Evolutionary conservation across 2,113 vertebrate species (phyloP), one percentile per base, ranked within the genome.

Genomic region (Mus pahari): DNA sequence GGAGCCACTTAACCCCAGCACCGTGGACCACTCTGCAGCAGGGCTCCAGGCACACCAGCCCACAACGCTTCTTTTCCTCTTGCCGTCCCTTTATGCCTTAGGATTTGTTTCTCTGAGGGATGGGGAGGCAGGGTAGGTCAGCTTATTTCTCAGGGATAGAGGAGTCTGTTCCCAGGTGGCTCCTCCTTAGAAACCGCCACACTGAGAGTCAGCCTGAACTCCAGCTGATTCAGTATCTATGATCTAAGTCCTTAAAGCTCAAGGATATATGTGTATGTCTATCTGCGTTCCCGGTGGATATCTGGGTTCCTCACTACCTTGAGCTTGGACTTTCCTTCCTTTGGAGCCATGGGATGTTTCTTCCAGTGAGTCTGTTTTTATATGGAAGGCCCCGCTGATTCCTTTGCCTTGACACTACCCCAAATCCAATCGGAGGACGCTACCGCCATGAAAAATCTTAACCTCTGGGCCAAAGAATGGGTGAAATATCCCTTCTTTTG

Each of bases 1-100:
- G 96, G 88, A 96, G 62, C 95, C 92, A 95, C 77, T 97, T 97
- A 92, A 71, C 75, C 91, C 89, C 89, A 90, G 79, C 68, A 55
- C 28, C 92, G 66, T 58, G 86, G 36, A 3, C 31, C 48, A 83
- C 97, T 53, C 78, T 89, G 36, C 89, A 95, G 62, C n/a, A 55
- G 94, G 26, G 68, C 50, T 73, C 36, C 1, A 53, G 58, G 68
- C 11, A 55, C 86, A 89, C 3, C n/a, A 58, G 6, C 86, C 33
- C 42, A 70, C 12, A 5, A 12, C 1, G 42, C 16, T 28, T 89
- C n/a, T 26, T 66, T 5, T 24, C 97, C 6, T 75, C 31, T 87
- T 81, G 5, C 60, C 92, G 19, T 53, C 87, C n/a, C 45, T 95
- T 95, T 89, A 77, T 74, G 33, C 91, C 70, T 91, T 78, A 31